phyloP scores from a whole-genome alignment of 2,888 invertebrate genomes.

The Ophion ellenae region DNA sequence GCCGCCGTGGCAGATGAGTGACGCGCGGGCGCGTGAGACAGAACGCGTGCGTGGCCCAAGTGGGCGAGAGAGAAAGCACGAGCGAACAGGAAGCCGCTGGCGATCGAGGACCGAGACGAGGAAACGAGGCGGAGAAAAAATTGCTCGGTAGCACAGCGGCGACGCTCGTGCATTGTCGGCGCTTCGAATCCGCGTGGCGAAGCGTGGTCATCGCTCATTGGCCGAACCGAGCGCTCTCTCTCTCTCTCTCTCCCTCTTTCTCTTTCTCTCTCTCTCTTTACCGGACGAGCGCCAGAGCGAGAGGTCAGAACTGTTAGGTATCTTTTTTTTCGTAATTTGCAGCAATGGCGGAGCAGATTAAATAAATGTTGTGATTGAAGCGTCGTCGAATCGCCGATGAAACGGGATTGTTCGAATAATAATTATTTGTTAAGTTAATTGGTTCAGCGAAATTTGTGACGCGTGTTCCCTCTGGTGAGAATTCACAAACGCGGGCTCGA shows the following conservation, averaged over 20 bases:
- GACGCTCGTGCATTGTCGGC: conserved; percentile 41
- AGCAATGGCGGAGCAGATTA: neutral
- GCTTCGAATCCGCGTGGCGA: conserved; percentile 86
- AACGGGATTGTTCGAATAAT: neutral
- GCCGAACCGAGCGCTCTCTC: conserved; percentile 76
- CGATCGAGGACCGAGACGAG: conserved; percentile 44
- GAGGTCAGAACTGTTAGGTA: neutral
- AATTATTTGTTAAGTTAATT: neutral
- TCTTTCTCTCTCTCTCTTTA: neutral
- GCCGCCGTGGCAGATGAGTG: conserved; percentile 42
- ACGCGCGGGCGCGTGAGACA: conserved; percentile 1
- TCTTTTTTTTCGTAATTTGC: neutral
- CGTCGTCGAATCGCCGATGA: neutral
- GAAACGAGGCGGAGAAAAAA: conserved; percentile 57
- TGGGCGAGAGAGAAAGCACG: neutral
- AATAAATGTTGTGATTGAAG: neutral
- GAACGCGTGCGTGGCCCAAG: neutral
- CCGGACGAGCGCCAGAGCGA: neutral
- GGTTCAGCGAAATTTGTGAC: neutral
- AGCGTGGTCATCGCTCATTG: conserved; percentile 89
- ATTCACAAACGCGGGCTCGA: neutral
- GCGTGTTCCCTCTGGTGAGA: neutral
- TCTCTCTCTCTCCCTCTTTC: neutral
- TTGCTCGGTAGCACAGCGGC: conserved; percentile 1
- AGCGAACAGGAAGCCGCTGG: conserved; percentile 19